Evolutionary conservation across 2,113 vertebrate genomes (phyloP), one percentile per base, ranked within the genome.

Genomic region (Shinisaurus crocodilurus): DNA sequence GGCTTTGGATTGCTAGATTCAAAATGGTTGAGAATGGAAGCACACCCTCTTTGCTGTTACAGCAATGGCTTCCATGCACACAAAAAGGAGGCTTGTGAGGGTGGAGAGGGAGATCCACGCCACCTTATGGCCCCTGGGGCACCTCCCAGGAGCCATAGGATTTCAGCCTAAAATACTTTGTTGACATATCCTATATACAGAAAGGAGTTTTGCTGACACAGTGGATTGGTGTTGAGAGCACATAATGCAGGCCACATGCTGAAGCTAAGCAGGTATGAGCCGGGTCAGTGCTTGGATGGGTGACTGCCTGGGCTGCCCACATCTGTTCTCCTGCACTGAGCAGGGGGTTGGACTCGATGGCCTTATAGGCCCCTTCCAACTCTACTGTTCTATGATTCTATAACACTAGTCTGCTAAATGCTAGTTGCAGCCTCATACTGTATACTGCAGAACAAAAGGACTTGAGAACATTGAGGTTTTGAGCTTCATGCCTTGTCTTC

Each of bases 401-500:
- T 29, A 16, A 34, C 32, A 86, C 10, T 18, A 6, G 34, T 37
- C 20, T 60, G 13, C 13, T 87, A 40, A 75, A 76, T 29, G 63
- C 65, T 85, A 65, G 32, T 13, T 86, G 20, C 20, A 86, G 43
- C 1, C 6, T 50, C 23, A 5, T n/a, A n/a, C n/a, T n/a, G n/a
- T 83, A 27, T 74, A 0, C 45, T 37, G 32, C 5, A 50, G 23
- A 32, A 54, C 40, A 37, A 37, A 86, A 50, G 48, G 10, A 67
- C 37, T 72, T 45, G 45, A 60, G 16, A 45, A 32, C 8, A 0
- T 1, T 60, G 80, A 6, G 57, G 27, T 13, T 37, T n/a, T 23
- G 1, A 76, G 37, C n/a, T 0, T 2, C 43, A 0, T 25, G 32
- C 77, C 6, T 88, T 32, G 57, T 0, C 0, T 6, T 48, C 4